These are phyloP conservation scores for Hyperoplus lanceolatus DNA, from an alignment of 2,797 vertebrate genomes.

Conservation along the genomic window DNA sequence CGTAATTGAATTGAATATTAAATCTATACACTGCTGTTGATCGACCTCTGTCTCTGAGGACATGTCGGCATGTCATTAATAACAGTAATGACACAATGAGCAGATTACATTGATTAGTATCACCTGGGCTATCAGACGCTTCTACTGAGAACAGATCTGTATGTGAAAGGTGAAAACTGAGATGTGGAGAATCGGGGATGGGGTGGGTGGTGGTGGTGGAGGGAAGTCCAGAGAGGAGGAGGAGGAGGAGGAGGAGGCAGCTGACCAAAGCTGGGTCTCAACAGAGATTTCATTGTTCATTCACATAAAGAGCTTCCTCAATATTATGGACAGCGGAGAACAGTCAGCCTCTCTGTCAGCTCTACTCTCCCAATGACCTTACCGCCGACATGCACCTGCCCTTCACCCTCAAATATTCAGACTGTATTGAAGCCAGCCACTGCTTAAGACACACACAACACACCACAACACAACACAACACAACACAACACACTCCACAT, in stretches of 20 bases:
- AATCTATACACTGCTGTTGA: not conserved
- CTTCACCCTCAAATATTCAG: slow-evolving; percentile 60
- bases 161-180: slow-evolving; percentile 56
- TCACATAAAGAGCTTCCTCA: slow-evolving; percentile 76
- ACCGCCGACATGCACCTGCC: slow-evolving; percentile 69
- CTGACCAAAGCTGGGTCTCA: slow-evolving; percentile 60
- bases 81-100: slow-evolving; percentile 2
- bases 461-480: not conserved
- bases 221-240: slow-evolving; percentile 28
- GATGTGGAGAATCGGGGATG: not conserved
- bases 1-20: not conserved
- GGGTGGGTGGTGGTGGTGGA: not conserved
- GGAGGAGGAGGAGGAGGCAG: slow-evolving; percentile 36
- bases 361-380: slow-evolving; percentile 64
- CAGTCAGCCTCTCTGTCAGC: slow-evolving; percentile 77
- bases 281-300: slow-evolving; percentile 84
- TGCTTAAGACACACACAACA: not conserved
- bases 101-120: slow-evolving; percentile 3
- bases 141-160: slow-evolving; percentile 29
- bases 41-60: not conserved
- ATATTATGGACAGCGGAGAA: slow-evolving; percentile 72
- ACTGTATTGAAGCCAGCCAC: slow-evolving; percentile 39
- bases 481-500: not conserved
- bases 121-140: not conserved
- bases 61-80: slow-evolving; percentile 1